Evolutionary conservation across 2,888 invertebrate genomes (phyloP).

Genomic region (Watsonalla cultraria): DNA sequence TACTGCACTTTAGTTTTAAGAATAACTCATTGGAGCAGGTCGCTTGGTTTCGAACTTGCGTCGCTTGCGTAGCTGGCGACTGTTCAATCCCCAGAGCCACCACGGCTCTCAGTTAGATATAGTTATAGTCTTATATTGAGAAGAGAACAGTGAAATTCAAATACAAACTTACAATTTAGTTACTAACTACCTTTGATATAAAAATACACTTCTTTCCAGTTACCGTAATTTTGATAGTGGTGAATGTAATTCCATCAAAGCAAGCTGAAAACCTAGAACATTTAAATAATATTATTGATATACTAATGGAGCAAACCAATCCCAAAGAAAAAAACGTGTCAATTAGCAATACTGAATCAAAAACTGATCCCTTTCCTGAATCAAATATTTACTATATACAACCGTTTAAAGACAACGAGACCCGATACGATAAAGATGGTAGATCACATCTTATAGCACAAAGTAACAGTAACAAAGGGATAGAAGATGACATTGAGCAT

Average conservation of each 20-base stretch:
- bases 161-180: no score
- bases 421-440: background rate
- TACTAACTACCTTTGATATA: no score
- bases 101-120: background rate
- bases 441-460: background rate
- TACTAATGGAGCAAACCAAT: conserved; percentile 24
- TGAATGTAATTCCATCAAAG: background rate
- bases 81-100: no score
- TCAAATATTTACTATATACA: conserved; percentile 32
- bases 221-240: background rate
- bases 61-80: no score
- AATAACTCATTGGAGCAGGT: no score
- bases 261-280: conserved; percentile 17
- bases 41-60: no score
- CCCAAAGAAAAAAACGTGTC: conserved; percentile 7
- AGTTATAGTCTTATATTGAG: background rate
- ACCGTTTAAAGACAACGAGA: conserved; percentile 4
- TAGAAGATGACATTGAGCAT: background rate
- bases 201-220: background rate
- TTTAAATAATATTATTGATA: conserved; percentile 27
- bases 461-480: background rate
- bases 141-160: background rate
- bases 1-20: no score
- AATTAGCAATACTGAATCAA: conserved; percentile 4
- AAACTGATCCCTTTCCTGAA: conserved; percentile 20